Base-by-base conservation (phyloP, 2,797 vertebrate genomes). In the Labroides dimidiatus region DNA sequence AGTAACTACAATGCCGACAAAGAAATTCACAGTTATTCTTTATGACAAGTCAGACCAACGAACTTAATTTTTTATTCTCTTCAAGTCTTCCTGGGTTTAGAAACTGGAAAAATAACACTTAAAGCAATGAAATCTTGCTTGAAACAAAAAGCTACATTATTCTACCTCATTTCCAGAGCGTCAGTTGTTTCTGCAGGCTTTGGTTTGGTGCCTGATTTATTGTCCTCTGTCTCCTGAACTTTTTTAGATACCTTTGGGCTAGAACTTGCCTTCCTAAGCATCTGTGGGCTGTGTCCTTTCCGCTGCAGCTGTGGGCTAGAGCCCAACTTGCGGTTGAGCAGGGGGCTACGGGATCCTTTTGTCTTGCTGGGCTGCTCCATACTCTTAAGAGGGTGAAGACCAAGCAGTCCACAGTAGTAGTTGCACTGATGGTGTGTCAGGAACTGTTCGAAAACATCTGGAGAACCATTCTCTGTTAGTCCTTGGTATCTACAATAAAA, bases 221-320 rank as follows among this genome's bases (percentile, higher is more conserved):
- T 85, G 45, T 96, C 86, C 0, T 81, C 93, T 3, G 87, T 68
- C 78, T 95, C 95, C 10, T 77, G 82, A 75, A 80, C 82, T 82
- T 93, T 97, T 78, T 92, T 92, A 36, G 84, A 55, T 39, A 94
- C 89, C 82, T 95, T 98, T 59, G 92, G 92, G 77, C 96, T 97
- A 20, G 76, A 69, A 0, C 89, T 69, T 14, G 87, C 87, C 84
- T 94, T 97, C 72, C 95, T 94, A 15, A 76, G 43, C 23, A 90
- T 81, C 90, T 96, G 96, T 21, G 97, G 97, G 77, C 96, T 98
- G 0, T 87, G 77, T 37, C 91, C 94, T 91, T 97, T 99, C 87
- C 94, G 95, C 85, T 95, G 96, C 43, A 94, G 80, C 86, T 97
- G 96, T 4, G 98, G 98, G 84, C 98, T 99, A 78, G 97, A 95